Evolutionary conservation across 2,797 vertebrate genomes (phyloP).

Genomic region (Limosa lapponica): DNA sequence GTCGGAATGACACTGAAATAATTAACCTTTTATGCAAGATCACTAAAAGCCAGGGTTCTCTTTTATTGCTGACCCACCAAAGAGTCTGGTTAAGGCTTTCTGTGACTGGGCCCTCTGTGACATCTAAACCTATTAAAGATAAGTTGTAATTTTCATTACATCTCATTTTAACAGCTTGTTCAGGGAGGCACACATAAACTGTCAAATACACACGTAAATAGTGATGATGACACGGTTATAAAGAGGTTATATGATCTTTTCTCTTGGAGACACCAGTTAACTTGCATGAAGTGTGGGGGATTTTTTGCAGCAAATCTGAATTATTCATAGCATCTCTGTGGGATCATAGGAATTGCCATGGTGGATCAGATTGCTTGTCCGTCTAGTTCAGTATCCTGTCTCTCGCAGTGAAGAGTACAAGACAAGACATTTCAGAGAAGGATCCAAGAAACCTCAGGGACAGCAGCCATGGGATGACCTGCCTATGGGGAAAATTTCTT

Average conservation of each 20-base stretch:
- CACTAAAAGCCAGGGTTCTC: not conserved
- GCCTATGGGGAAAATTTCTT: conserved; percentile 22
- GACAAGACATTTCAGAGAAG: conserved; percentile 57
- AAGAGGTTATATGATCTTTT: conserved; percentile 27
- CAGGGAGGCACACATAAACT: not conserved
- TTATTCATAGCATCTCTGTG: conserved; percentile 52
- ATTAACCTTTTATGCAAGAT: not conserved
- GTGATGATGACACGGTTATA: not conserved
- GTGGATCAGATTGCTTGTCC: conserved; percentile 56
- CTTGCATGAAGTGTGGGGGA: not conserved
- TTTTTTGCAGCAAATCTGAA: conserved; percentile 53
- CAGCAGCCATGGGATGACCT: conserved; percentile 22
- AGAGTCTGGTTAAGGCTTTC: not conserved
- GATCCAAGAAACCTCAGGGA: conserved; percentile 40
- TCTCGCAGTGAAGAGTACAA: conserved; percentile 29
- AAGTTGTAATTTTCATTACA: conserved; percentile 20
- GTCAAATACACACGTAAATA: conserved; percentile 16
- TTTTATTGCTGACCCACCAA: not conserved
- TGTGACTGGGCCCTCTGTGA: not conserved
- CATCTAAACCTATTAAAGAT: not conserved
- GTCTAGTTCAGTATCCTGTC: conserved; percentile 28
- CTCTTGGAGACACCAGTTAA: conserved; percentile 24
- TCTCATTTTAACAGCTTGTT: conserved; percentile 1
- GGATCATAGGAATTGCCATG: conserved; percentile 53
- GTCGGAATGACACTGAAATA: not conserved